These are phyloP conservation scores for Strigops habroptila DNA, from an alignment of 2,113 vertebrate species.

Conservation along the genomic window DNA sequence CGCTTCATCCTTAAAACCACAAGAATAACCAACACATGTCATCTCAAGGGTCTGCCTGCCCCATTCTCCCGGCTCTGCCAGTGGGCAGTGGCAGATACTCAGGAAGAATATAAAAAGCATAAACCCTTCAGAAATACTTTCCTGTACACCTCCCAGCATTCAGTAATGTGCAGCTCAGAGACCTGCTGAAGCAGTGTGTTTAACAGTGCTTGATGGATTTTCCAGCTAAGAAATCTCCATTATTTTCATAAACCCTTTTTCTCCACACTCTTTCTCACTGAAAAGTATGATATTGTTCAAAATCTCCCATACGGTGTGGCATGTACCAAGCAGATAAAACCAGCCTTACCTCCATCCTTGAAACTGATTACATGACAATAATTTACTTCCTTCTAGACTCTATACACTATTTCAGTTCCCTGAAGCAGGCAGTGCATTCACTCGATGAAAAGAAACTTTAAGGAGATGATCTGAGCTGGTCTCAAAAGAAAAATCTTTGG, in stretches of 20 bases:
- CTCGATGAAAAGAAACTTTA: neutral
- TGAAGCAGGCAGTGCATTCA: neutral
- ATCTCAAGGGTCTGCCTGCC: neutral
- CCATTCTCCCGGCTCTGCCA: neutral
- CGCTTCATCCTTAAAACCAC: fast-evolving
- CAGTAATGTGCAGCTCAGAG: neutral
- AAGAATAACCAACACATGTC: neutral
- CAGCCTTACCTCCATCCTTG: neutral
- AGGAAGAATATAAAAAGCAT: neutral
- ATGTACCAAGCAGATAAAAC: neutral
- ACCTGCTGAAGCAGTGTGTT: neutral
- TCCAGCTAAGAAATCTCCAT: neutral
- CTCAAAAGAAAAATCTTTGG: neutral
- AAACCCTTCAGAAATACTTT: neutral
- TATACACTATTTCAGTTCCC: neutral
- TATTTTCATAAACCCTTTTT: neutral
- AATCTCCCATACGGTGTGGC: neutral
- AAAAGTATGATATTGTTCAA: neutral
- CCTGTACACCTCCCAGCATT: neutral
- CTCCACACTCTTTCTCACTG: neutral
- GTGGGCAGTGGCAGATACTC: neutral
- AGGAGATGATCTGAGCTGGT: neutral
- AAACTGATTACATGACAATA: neutral
- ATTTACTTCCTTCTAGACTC: neutral
- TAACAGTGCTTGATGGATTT: neutral